phyloP scores from a whole-genome alignment of 2,113 vertebrate genomes.

The Myrmecobius fasciatus region DNA sequence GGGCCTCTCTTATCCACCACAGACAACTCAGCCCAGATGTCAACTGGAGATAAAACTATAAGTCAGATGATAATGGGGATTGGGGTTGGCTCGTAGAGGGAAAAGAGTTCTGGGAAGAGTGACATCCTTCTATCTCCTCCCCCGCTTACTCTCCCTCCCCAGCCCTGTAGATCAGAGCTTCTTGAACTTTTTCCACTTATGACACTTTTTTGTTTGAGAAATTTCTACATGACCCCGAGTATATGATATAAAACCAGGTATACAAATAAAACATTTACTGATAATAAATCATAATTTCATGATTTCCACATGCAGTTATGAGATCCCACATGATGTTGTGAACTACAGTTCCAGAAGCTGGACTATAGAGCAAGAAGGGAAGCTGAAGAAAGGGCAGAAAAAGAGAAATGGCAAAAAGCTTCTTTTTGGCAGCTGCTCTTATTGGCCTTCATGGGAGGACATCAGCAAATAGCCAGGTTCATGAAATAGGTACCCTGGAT shows the following conservation, averaged over 20 bases:
- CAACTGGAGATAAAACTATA: slow-evolving; percentile 29
- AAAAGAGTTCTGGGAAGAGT: not conserved
- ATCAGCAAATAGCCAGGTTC: not conserved
- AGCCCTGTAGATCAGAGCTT: not conserved
- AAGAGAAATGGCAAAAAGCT: not conserved
- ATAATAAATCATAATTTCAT: too few relatives aligned
- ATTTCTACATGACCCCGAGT: too few relatives aligned
- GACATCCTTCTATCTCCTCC: slow-evolving; percentile 3
- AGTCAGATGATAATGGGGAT: slow-evolving; percentile 38
- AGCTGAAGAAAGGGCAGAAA: not conserved
- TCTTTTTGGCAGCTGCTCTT: not conserved
- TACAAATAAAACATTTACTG: too few relatives aligned
- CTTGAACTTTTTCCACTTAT: too few relatives aligned
- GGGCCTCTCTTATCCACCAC: slow-evolving; percentile 52
- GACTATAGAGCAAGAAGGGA: not conserved
- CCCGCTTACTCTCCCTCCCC: not conserved
- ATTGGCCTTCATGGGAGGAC: not conserved
- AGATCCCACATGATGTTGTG: too few relatives aligned
- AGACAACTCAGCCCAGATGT: slow-evolving; percentile 59
- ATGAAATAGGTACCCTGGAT: not conserved
- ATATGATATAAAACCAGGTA: too few relatives aligned
- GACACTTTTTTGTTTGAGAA: too few relatives aligned
- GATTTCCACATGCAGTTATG: too few relatives aligned
- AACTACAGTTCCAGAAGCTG: too few relatives aligned
- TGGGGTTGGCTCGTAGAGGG: not conserved